Base-by-base conservation (phyloP, 2,888 invertebrate species). In the Apotomis betuletana region DNA sequence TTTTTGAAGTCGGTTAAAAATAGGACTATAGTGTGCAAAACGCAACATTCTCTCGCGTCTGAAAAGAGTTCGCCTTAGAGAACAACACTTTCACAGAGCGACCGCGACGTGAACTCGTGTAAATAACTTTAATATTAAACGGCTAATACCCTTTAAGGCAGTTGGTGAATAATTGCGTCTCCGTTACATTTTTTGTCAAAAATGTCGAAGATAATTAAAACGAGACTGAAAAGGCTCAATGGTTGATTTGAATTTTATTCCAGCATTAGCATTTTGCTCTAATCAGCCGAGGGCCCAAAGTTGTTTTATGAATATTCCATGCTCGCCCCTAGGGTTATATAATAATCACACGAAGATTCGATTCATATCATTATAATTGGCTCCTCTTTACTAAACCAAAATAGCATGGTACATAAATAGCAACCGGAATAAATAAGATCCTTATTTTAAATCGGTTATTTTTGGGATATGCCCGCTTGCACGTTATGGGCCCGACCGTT, bases 231-330 rank as follows among this genome's bases (percentile, higher is more conserved):
- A 60, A 41, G 46, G 41, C 54, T 52, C 44, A 52, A 41, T 64
- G 52, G 27, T 52, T 51, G 9, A 63, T 63, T 67, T 44, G 15
- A 68, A 67, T 67, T 71, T 67, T 62, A 46, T 63, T 52, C 41
- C 27, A 46, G 13, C 5, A 71, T 71, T 67, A 58, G 67, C 62
- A 67, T 72, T 63, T 58, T 36, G 52, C 57, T 68, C 62, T 67
- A 68, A 72, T 62, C 61, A 70, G 46, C 27, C 59, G 61, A 54
- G 15, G 4, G 60, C 27, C 49, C 38, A 51, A 55, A 67, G 54
- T 70, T 67, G 38, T 62, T 70, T 55, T 67, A 67, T 67, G 67
- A 67, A 71, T 67, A 67, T 60, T 70, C 54, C 63, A 60, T 41
- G 59, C 62, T 55, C 15, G 27, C 51, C 44, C 59, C 46, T 5